Evolutionary conservation across 2,888 invertebrate species (phyloP), one percentile per base, ranked within the genome.

Genomic region (Pachliopta kotzebuea): DNA sequence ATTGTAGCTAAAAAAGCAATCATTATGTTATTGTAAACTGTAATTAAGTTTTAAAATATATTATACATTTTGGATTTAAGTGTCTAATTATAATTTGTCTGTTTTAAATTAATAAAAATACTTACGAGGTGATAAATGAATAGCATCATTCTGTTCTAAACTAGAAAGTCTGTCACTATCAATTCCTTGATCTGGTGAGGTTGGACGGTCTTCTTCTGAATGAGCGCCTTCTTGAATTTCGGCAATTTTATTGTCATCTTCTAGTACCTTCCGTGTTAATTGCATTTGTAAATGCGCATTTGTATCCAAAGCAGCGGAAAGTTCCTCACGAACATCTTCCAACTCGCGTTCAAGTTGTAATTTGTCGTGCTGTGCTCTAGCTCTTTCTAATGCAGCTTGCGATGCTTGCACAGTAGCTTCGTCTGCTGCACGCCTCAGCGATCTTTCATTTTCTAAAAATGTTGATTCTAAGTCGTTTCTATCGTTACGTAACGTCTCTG

Each of bases 181-280:
- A 69, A 97, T 97, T n/a, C 97, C 97, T 75, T 97, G 93, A 85
- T 97, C 97, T 0, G 97, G 97, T 0, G 97, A 97, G 0, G 95
- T 89, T 4, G 92, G 87, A 29, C 92, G 78, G 18, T 90, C 91
- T 68, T 90, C 90, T 70, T 89, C 89, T 1, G 81, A 85, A 42
- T 74, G 81, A 26, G 77, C 69, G 23, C 70, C 79, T 65, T 86
- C 84, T 57, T 80, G 79, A 11, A 81, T 66, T 57, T 85, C 72
- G 70, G 84, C 76, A 73, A 85, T 70, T 76, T 86, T 84, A 67
- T 83, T 77, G 59, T 85, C 77, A 8, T 72, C 78, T 21, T 84
- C 83, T 29, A 79, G 84, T 66, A 88, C 82, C 72, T 92, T 84
- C 37, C 85, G 84, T 0, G 92, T 85, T 54, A 91, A 84, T 77